phyloP scores from a whole-genome alignment of 2,113 vertebrate genomes.

The Brachionichthys hirsutus region DNA sequence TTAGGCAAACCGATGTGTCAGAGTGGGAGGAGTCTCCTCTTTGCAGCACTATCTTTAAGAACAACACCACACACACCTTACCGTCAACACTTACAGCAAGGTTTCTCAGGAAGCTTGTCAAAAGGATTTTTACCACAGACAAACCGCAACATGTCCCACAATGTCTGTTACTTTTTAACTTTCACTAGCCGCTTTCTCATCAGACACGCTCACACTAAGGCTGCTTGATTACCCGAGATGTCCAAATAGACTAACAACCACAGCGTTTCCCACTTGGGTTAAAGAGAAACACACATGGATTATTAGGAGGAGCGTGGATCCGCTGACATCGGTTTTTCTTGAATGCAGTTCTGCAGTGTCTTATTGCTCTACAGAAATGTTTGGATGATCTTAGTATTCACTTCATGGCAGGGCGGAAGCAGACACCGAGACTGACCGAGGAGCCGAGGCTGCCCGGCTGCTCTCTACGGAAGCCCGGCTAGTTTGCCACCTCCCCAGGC shows the following conservation, averaged over 20 bases:
- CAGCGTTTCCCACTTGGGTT: not conserved
- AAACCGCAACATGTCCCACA: not conserved
- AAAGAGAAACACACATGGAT: conserved; percentile 8
- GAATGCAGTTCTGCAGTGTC: conserved; percentile 1
- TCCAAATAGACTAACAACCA: conserved; percentile 11
- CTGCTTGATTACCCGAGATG: conserved; percentile 4
- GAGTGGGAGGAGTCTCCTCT: conserved; percentile 45
- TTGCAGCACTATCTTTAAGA: conserved; percentile 34
- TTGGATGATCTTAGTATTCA: conserved; percentile 52
- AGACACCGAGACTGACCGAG: conserved; percentile 66
- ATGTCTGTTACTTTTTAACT: conserved; percentile 11
- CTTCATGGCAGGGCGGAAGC: conserved; percentile 77
- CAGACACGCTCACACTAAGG: not conserved
- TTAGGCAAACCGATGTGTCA: conserved; percentile 63
- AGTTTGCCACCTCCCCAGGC: conserved; percentile 80
- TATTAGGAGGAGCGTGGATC: conserved; percentile 25
- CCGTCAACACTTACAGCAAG: conserved; percentile 25
- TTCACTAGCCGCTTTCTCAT: conserved; percentile 6
- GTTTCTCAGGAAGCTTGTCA: conserved; percentile 17
- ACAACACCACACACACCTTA: conserved; percentile 35
- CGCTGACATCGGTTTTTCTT: conserved; percentile 40
- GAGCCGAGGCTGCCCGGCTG: conserved; percentile 65
- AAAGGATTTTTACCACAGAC: conserved; percentile 14
- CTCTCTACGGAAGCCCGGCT: conserved; percentile 71
- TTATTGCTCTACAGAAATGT: conserved; percentile 3